phyloP scores from a whole-genome alignment of 2,113 vertebrate species.

The Xerus inauris region DNA sequence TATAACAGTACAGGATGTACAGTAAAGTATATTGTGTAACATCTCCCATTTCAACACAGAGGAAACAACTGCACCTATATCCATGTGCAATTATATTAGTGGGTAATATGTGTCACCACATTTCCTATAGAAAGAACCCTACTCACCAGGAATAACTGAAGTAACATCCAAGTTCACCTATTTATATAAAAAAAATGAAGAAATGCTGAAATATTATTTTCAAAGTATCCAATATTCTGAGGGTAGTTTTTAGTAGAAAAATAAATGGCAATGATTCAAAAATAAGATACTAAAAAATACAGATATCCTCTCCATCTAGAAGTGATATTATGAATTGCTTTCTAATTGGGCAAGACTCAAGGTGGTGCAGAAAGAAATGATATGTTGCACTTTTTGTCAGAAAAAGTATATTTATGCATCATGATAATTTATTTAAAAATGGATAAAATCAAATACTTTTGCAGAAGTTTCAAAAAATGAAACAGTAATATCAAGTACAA shows the following conservation, averaged over 20 bases:
- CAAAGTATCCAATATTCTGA: not conserved
- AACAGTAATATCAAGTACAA: not conserved
- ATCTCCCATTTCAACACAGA: slow-evolving; percentile 1
- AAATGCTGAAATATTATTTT: slow-evolving; percentile 5
- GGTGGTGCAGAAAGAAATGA: not conserved
- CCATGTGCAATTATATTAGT: not conserved
- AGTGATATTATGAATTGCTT: not conserved
- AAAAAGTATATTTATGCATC: not conserved
- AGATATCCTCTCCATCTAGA: not conserved
- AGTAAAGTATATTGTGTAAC: not conserved
- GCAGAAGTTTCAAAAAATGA: not conserved
- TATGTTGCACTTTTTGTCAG: not conserved
- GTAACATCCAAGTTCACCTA: not conserved
- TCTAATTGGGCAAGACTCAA: not conserved
- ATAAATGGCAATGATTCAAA: not conserved
- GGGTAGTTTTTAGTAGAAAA: not conserved
- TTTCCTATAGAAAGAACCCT: not conserved
- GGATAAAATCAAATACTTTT: not conserved
- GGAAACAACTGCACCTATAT: not conserved
- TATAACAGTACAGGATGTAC: not conserved
- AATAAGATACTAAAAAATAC: not conserved
- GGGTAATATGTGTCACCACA: not conserved
- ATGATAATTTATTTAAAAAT: not conserved
- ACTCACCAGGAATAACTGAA: not conserved
- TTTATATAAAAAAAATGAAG: not conserved